Base-by-base conservation (phyloP, 2,797 vertebrate genomes). In the Takifugu ocellatus region DNA sequence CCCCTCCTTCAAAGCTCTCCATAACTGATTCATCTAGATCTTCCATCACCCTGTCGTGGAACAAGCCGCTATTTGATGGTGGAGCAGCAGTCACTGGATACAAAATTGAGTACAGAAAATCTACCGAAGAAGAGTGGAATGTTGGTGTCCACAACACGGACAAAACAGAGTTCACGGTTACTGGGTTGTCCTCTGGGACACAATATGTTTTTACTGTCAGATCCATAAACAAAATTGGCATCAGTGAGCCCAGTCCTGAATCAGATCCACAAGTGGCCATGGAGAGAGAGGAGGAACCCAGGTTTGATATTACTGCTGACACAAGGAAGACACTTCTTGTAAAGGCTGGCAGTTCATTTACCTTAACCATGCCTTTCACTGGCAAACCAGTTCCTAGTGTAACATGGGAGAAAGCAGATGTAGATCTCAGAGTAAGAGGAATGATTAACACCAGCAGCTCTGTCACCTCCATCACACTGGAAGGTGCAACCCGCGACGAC, bases 61-160 rank as follows among this genome's bases (percentile, higher is more conserved):
- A 91, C 81, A 99, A 95, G 73, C 96, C 97, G 4, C 70, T 99
- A 61, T 99, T 97, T 91, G 97, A 99, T 81, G 97, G 97, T 68
- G 97, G 97, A 65, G 84, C 95, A 49, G 90, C 91, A 68, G 81
- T 99, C 74, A 97, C 90, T 9, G 94, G 94, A 57, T 99, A 98
- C 76, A 90, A 89, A 63, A 93, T 99, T 66, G 95, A 99, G 85
- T 98, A 93, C 82, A 95, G 92, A 80, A 93, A 83, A 84, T 87
- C 88, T 50, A 81, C 90, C 70, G 94, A 96, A 69, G 94, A 93
- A 25, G 92, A 95, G 24, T 99, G 97, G 96, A 77, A 79, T 66
- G 91, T 92, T 69, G 94, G 89, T 65, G 87, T 95, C 80, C 88
- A 89, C 63, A 93, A 92, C 67, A 93, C 93, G 66, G 92, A 93